These are phyloP conservation scores for Dynastes hyllus DNA, from an alignment of 2,888 invertebrate species.

Conservation along the genomic window DNA sequence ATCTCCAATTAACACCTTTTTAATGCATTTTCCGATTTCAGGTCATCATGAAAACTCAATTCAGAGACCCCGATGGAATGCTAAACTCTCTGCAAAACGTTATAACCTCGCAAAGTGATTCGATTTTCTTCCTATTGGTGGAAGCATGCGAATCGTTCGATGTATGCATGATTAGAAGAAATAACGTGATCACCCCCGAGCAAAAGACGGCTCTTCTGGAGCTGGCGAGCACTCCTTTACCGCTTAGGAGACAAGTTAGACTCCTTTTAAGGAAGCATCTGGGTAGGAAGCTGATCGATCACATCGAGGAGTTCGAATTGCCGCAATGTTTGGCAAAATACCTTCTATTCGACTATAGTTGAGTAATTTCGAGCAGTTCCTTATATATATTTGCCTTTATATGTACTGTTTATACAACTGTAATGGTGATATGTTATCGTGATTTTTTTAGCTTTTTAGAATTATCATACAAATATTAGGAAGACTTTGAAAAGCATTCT, in stretches of 20 bases:
- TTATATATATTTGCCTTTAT: not conserved
- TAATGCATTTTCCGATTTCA: conserved; percentile 62
- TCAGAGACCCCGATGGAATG: conserved; percentile 88
- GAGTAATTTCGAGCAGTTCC: not conserved
- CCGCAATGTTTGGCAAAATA: conserved; percentile 80
- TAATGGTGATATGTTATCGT: conserved; percentile 29
- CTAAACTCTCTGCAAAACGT: conserved; percentile 85
- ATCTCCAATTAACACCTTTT: not conserved
- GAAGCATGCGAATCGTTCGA: conserved; percentile 87
- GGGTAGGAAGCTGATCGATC: conserved; percentile 75
- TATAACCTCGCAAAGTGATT: conserved; percentile 75
- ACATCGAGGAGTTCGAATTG: conserved; percentile 76
- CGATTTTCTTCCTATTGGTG: conserved; percentile 79
- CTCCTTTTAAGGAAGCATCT: conserved; percentile 71
- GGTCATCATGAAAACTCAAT: conserved; percentile 89
- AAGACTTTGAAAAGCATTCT: too few species aligned
- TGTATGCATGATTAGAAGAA: conserved; percentile 85
- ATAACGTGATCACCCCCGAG: conserved; percentile 77
- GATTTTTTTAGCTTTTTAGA: not conserved
- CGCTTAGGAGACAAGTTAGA: conserved; percentile 79
- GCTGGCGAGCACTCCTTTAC: conserved; percentile 79
- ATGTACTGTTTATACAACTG: not conserved
- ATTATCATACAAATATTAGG: too few species aligned
- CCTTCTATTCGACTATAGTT: conserved; percentile 78
- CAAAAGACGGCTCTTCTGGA: conserved; percentile 80